Percentiles rank a stretch among this genome's conserved stretches.
phyloP scores from a whole-genome alignment of 2,888 invertebrate genomes.

The Sminthurinus aureus region DNA sequence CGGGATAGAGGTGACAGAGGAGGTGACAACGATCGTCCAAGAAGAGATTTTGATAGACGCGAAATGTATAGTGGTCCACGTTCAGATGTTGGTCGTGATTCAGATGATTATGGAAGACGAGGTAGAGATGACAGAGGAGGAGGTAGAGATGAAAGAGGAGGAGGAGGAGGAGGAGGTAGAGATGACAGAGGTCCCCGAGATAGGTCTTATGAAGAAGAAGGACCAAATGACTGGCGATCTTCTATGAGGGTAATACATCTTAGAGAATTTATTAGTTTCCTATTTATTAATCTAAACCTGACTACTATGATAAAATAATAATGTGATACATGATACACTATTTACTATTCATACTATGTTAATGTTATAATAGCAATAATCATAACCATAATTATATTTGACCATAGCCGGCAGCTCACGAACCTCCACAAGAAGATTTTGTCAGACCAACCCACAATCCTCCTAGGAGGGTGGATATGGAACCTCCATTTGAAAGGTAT shows the following conservation, averaged over 20 bases:
- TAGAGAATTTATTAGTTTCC: no score
- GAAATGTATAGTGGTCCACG: slow-evolving; percentile 46
- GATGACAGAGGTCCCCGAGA: slow-evolving; percentile 49
- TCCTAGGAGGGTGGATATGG: no score
- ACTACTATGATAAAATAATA: no score
- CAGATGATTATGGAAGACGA: slow-evolving; percentile 59
- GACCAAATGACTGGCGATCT: slow-evolving; percentile 39
- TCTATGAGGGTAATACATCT: no score
- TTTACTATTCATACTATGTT: no score
- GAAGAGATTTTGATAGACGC: slow-evolving; percentile 60
- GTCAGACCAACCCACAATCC: no score
- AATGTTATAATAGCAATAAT: no score
- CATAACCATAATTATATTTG: no score
- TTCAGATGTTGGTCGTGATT: slow-evolving; percentile 36
- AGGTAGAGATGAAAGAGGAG: slow-evolving; percentile 62
- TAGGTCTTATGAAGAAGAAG: slow-evolving; percentile 48
- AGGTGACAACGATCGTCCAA: slow-evolving; percentile 7
- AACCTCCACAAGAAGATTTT: slow-evolving; percentile 23
- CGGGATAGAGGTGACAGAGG: slow-evolving; percentile 59
- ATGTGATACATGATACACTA: no score
- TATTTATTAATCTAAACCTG: no score
- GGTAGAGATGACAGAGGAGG: slow-evolving; percentile 65
- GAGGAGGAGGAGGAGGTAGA: slow-evolving; percentile 42
- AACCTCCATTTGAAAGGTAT: slow-evolving; percentile 19
- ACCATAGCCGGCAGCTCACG: no score